Conservation (phyloP, 2,113 vertebrate genomes). For the Okapia johnstoni region DNA sequence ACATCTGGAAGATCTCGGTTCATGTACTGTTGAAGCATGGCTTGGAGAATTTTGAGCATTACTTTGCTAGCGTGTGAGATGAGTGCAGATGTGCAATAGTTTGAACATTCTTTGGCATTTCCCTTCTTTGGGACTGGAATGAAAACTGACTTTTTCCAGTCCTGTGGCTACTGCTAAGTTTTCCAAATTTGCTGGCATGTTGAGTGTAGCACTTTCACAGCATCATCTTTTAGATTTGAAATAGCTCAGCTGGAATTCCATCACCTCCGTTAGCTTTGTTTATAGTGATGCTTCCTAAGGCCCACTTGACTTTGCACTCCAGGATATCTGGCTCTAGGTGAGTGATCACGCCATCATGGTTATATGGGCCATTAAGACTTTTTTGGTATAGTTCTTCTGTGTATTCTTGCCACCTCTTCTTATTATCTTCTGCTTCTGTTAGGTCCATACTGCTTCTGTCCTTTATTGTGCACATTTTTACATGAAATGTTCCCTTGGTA, state of each 20-base stretch:
- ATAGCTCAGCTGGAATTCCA: not conserved
- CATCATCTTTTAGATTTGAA: not conserved
- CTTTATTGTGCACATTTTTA: not conserved
- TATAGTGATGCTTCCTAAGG: not conserved
- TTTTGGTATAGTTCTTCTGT: not conserved
- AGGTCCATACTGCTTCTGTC: not conserved
- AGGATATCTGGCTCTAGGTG: not conserved
- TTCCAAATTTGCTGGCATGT: not conserved
- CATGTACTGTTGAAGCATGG: not conserved
- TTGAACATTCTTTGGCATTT: not conserved
- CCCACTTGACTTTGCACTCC: not conserved
- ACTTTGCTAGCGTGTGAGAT: not conserved
- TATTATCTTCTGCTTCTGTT: not conserved
- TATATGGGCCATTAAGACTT: not conserved
- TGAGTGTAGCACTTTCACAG: not conserved
- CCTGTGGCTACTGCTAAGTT: not conserved
- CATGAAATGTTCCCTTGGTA: not conserved
- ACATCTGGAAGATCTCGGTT: not conserved
- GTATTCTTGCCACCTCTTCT: not conserved
- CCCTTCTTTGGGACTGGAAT: not conserved
- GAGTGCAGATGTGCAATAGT: not conserved
- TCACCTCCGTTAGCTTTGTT: not conserved
- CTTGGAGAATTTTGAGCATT: not conserved
- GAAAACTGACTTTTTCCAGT: not conserved
- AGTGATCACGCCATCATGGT: not conserved